Evolutionary conservation across 53 echinoderm and acorn worm genomes (phyloP).

Genomic region (Mesocentrotus franciscanus): DNA sequence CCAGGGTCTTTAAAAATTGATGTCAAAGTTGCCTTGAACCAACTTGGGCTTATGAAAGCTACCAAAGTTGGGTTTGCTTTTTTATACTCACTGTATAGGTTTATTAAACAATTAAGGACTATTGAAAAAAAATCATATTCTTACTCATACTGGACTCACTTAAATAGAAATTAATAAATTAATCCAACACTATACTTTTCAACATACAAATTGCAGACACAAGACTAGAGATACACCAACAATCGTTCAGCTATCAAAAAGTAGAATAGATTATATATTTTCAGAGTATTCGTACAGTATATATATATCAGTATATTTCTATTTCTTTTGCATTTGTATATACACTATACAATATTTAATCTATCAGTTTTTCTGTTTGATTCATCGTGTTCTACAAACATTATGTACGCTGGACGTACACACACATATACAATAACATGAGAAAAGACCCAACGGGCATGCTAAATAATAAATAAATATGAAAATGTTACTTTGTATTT

Average conservation of each 20-base stretch:
- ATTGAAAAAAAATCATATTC: not conserved
- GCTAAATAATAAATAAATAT: not conserved
- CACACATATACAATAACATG: not conserved
- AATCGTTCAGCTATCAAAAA: not conserved
- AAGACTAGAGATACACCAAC: not conserved
- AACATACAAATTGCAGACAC: not conserved
- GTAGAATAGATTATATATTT: not conserved
- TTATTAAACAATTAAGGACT: not conserved
- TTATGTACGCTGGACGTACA: not conserved
- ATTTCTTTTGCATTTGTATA: not conserved
- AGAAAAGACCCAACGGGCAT: not conserved
- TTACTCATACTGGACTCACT: not conserved
- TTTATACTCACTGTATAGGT: not conserved
- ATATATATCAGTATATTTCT: constrained; percentile 1
- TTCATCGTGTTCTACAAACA: not conserved
- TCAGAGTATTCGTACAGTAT: too few species aligned
- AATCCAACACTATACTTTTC: not conserved
- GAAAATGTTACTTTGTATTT: not conserved
- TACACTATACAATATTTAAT: not conserved
- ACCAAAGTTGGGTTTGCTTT: too few species aligned
- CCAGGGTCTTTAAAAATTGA: too few species aligned
- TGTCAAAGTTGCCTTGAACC: too few species aligned
- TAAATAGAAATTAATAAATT: not conserved
- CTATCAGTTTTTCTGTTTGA: not conserved
- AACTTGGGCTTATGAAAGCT: too few species aligned